phyloP scores from a whole-genome alignment of 2,113 vertebrate species.

The Gallinago jamesoni region DNA sequence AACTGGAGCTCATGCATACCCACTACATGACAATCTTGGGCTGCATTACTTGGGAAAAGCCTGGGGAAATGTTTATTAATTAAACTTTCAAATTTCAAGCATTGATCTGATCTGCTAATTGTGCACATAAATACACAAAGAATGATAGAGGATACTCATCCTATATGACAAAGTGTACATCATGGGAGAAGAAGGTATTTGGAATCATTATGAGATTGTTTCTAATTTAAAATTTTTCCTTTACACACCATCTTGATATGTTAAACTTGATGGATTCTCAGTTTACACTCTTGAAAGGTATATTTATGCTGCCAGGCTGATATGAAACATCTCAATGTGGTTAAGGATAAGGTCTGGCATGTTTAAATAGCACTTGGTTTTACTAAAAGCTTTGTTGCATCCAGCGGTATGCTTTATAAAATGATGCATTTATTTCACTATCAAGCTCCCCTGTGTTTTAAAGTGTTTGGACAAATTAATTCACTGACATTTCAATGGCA shows the following conservation, averaged over 20 bases:
- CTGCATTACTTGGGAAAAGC: background rate
- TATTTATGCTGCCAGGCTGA: constrained; percentile 13
- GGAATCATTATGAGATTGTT: background rate
- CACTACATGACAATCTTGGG: background rate
- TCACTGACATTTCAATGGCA: constrained; percentile 18
- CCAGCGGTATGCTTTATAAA: constrained; percentile 7
- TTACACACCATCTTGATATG: background rate
- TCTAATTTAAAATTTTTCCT: constrained; percentile 14
- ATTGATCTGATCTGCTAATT: constrained; percentile 1
- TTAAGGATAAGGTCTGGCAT: constrained; percentile 9
- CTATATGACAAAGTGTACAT: background rate
- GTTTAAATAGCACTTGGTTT: constrained; percentile 17
- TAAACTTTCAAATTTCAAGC: constrained; percentile 13
- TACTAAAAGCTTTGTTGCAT: constrained; percentile 20
- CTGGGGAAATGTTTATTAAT: background rate
- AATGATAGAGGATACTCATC: background rate
- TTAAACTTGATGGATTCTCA: constrained; percentile 17
- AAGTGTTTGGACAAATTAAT: constrained; percentile 18
- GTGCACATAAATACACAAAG: background rate
- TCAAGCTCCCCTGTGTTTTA: background rate
- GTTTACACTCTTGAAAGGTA: background rate
- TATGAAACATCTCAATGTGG: background rate
- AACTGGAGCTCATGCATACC: background rate
- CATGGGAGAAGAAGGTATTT: background rate
- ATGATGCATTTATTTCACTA: constrained; percentile 12